Conservation (phyloP, 2,888 invertebrate genomes). For the Chalcosyrphus nemorum region DNA sequence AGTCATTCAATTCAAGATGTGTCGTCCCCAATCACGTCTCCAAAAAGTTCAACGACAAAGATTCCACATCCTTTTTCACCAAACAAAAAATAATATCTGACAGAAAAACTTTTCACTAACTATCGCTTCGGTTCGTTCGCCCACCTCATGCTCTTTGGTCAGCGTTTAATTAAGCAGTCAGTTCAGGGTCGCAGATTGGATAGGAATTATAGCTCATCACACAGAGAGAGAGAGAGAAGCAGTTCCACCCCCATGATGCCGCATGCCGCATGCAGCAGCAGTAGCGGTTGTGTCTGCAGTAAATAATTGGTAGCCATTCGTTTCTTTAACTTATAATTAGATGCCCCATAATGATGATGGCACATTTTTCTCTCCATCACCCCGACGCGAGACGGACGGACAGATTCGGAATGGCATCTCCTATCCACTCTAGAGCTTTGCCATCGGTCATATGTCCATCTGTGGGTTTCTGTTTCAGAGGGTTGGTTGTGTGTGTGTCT, state of each 20-base stretch:
- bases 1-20: slow-evolving; percentile 69
- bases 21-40: slow-evolving; percentile 64
- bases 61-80: not conserved
- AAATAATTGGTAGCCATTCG: slow-evolving; percentile 73
- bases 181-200: slow-evolving; percentile 73
- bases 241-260: too few species aligned
- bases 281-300: slow-evolving; percentile 66
- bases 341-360: slow-evolving; percentile 73
- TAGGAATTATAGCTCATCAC: slow-evolving; percentile 72
- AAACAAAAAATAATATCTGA: slow-evolving; percentile 33
- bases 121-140: not conserved
- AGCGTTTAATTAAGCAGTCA: slow-evolving; percentile 73
- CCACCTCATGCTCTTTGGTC: slow-evolving; percentile 48
- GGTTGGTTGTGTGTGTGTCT: not conserved
- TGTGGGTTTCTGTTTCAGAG: slow-evolving; percentile 56
- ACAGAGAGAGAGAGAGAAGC: slow-evolving; percentile 1
- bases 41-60: slow-evolving; percentile 50
- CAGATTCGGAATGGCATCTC: too few species aligned
- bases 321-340: slow-evolving; percentile 73
- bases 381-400: not conserved
- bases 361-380: slow-evolving; percentile 68
- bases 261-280: slow-evolving; percentile 11
- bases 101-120: slow-evolving; percentile 60
- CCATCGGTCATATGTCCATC: slow-evolving; percentile 72
- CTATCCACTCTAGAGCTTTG: slow-evolving; percentile 40